phyloP scores from a whole-genome alignment of 2,797 vertebrate genomes.

The Trachurus trachurus region DNA sequence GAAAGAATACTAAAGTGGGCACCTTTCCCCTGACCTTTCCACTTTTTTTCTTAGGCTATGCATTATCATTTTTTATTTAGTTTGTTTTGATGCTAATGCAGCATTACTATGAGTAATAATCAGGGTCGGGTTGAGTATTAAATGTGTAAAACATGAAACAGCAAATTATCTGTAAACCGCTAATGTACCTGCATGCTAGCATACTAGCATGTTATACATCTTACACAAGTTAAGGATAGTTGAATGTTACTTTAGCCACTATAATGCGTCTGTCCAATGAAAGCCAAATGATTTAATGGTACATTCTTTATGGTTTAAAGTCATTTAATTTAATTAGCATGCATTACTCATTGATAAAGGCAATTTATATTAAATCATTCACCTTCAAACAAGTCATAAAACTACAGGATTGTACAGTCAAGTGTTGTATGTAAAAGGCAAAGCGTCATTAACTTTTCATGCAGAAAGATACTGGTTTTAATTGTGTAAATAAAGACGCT shows the following conservation, averaged over 20 bases:
- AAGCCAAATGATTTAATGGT: background rate
- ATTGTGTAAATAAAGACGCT: constrained; percentile 1
- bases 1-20: too few relatives aligned
- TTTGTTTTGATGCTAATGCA: too few relatives aligned
- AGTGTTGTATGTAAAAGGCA: background rate
- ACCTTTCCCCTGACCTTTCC: too few relatives aligned
- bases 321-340: background rate
- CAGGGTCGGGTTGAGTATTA: too few relatives aligned
- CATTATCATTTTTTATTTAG: too few relatives aligned
- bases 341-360: background rate
- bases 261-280: background rate
- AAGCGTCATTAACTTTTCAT: background rate
- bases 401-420: background rate
- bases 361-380: background rate
- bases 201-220: background rate
- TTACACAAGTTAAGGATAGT: too few relatives aligned
- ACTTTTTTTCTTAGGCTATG: too few relatives aligned
- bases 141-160: background rate
- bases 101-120: too few relatives aligned
- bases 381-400: background rate
- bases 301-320: background rate
- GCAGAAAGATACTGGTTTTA: background rate
- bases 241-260: background rate
- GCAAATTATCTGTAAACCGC: background rate
- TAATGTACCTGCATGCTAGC: too few relatives aligned